phyloP scores from a whole-genome alignment of 2,113 vertebrate genomes.

The Mus spicilegus region DNA sequence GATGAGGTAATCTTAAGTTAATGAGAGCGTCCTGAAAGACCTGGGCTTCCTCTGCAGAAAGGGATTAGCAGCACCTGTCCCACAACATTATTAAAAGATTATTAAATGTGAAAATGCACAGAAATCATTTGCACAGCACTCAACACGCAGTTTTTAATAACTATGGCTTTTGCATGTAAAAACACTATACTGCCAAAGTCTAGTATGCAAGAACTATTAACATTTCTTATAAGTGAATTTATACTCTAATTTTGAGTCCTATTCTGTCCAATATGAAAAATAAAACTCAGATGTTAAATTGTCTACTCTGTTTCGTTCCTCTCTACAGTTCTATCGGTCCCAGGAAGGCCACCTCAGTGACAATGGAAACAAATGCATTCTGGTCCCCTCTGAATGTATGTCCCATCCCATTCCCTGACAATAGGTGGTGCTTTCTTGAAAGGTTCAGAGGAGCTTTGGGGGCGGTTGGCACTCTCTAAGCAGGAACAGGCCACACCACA shows the following conservation, averaged over 20 bases:
- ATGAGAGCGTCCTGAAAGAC: background rate
- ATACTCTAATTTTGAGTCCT: conserved; percentile 19
- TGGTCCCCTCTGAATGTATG: background rate
- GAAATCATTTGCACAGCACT: conserved; percentile 13
- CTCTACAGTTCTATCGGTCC: background rate
- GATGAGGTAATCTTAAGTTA: background rate
- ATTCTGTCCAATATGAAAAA: conserved; percentile 29
- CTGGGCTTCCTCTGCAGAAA: background rate
- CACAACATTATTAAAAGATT: conserved; percentile 24
- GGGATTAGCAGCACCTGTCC: conserved; percentile 45
- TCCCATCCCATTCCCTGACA: background rate
- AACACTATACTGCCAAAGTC: conserved; percentile 38
- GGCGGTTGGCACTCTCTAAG: background rate
- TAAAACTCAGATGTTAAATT: conserved; percentile 6
- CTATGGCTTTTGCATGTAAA: conserved; percentile 1
- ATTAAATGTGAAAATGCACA: conserved; percentile 49
- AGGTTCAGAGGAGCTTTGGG: background rate
- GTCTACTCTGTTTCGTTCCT: background rate
- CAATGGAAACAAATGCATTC: background rate
- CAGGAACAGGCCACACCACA: background rate
- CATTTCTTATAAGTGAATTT: conserved; percentile 4
- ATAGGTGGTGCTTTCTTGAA: background rate
- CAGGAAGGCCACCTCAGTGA: background rate
- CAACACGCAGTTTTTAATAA: background rate
- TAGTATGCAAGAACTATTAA: background rate